Conservation (phyloP, 2,113 vertebrate species). For the Psittacula cyanocephala region DNA sequence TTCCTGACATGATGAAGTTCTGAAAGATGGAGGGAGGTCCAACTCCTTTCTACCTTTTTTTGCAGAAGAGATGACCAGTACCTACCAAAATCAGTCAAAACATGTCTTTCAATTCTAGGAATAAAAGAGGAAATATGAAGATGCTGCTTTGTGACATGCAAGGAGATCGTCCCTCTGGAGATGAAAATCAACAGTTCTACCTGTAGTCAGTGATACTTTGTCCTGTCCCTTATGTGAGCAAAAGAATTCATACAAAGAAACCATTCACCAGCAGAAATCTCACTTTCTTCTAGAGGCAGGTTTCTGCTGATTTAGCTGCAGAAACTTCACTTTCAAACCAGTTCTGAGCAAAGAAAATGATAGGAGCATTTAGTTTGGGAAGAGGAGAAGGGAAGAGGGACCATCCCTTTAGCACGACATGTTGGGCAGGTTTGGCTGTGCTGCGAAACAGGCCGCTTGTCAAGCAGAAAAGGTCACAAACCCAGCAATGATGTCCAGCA, state of each 20-base stretch:
- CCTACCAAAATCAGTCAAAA: not conserved
- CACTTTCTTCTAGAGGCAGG: not conserved
- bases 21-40: not conserved
- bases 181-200: not conserved
- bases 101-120: not conserved
- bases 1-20: not conserved
- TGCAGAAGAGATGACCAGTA: not conserved
- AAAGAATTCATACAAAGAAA: not conserved
- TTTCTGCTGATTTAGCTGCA: not conserved
- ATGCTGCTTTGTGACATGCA: not conserved
- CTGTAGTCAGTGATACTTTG: not conserved
- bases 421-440: not conserved
- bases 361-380: not conserved
- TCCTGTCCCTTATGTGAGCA: not conserved
- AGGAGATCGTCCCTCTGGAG: not conserved
- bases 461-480: not conserved
- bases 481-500: not conserved
- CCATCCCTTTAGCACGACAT: rapidly evolving
- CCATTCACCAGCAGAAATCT: not conserved
- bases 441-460: rapidly evolving
- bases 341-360: not conserved
- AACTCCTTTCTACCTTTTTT: not conserved
- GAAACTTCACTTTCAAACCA: not conserved
- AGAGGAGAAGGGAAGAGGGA: not conserved
- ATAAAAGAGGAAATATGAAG: not conserved